Base-by-base conservation (phyloP, 2,888 invertebrate species). In the Drosophila longiperda region DNA sequence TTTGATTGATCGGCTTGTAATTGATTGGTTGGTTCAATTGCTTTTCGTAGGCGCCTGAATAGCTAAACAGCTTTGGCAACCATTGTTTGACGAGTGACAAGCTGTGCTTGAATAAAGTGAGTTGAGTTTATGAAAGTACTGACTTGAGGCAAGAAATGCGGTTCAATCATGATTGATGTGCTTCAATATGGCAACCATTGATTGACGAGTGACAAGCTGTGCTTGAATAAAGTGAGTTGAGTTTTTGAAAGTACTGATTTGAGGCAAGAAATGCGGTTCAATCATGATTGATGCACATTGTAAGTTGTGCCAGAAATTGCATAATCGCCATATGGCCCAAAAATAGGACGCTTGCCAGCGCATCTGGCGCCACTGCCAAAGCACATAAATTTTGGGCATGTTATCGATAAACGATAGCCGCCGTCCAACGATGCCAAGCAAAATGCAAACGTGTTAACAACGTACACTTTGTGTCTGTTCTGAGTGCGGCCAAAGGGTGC, bases 381-480 rank as follows among this genome's bases (percentile, higher is more conserved):
- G 71, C 49, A 65, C 87, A 83, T 83, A 83, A 87, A 83, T 80
- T 73, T 29, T n/a, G 48, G 32, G 15, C 48, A 54, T 80, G 78
- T 82, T 86, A 89, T 86, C 89, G 86, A 86, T 80, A 80, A 81
- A 80, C 81, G 81, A 80, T 80, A 80, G 59, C 67, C 59, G 42
- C 23, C 50, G 49, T 57, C 61, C 72, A 79, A 62, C 68, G 80
- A 73, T 79, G 70, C 66, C 66, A 49, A 67, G 77, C 80, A 82
- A 89, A 83, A 89, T 89, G 89, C 89, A 78, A 89, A 86, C 87
- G 89, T 85, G 85, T 85, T 85, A 85, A 85, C 85, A 85, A 88
- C 88, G 78, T 70, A 71, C 77, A 86, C 78, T 84, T 78, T 74
- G 73, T 80, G 75, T 76, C 53, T 48, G 49, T 17, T 42, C 45